A percentile compares a stretch with the other conserved stretches of the same genome.
Conservation (phyloP, 2,888 invertebrate species). For the Chrysina gloriosa region DNA sequence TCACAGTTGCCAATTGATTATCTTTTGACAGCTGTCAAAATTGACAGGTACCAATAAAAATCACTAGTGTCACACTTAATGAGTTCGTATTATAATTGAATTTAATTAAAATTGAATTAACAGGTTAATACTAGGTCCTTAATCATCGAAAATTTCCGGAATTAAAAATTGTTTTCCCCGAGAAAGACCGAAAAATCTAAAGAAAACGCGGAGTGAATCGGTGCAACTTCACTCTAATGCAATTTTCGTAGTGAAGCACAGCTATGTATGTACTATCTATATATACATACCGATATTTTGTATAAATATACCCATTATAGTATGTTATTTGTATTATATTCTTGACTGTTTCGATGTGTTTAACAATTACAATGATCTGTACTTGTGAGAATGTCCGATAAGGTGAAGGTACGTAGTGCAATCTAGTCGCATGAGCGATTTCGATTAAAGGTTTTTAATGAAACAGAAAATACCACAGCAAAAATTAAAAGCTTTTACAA, state of each 20-base stretch:
- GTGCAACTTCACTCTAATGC: slow-evolving; percentile 24
- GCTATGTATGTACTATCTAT: background rate
- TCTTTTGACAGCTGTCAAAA: too few species aligned
- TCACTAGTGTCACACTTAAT: too few species aligned
- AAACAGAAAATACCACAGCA: slow-evolving; percentile 69
- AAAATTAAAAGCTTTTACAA: slow-evolving; percentile 81
- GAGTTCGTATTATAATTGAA: too few species aligned
- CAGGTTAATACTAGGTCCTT: too few species aligned
- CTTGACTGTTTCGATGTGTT: background rate
- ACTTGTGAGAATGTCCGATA: slow-evolving; percentile 13
- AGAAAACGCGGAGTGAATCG: too few species aligned
- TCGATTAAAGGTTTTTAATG: slow-evolving; percentile 24
- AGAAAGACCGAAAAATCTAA: too few species aligned
- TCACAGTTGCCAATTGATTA: too few species aligned
- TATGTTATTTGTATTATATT: slow-evolving; percentile 16
- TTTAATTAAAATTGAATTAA: too few species aligned
- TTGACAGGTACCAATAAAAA: too few species aligned
- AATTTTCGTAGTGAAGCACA: slow-evolving; percentile 9
- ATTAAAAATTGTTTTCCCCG: too few species aligned
- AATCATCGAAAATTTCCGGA: too few species aligned
- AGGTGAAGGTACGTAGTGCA: slow-evolving; percentile 17
- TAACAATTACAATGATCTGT: background rate
- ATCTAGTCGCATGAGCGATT: background rate
- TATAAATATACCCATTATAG: slow-evolving; percentile 3
- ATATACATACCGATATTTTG: slow-evolving; percentile 9